Conservation (phyloP, 35 echinoderm and acorn worm genomes). For the Anneissia japonica region DNA sequence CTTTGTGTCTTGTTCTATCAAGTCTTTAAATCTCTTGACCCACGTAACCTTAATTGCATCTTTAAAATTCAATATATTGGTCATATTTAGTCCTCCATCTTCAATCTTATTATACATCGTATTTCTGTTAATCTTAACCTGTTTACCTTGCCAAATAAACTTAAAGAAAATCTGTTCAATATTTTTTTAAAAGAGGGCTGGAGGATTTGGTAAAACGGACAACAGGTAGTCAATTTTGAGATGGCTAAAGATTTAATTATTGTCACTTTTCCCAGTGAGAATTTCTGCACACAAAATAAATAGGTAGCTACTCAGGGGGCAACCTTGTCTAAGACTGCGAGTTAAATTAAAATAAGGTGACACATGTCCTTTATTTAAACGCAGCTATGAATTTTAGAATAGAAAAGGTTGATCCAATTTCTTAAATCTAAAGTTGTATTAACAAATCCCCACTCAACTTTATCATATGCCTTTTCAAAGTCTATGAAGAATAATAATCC, state of each 20-base stretch:
- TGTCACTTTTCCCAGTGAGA: not conserved
- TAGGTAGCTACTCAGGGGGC: slow-evolving; percentile 9
- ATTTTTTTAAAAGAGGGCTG: too few species aligned
- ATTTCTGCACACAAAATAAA: not conserved
- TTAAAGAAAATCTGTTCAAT: too few species aligned
- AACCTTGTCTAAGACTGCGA: not conserved
- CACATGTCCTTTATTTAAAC: slow-evolving; percentile 18
- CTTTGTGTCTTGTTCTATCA: too few species aligned
- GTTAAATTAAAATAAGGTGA: not conserved
- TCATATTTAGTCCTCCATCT: too few species aligned
- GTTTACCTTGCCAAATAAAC: too few species aligned
- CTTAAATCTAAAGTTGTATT: not conserved
- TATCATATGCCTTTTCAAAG: slow-evolving; percentile 39
- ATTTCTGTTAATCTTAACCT: too few species aligned
- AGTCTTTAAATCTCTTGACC: too few species aligned
- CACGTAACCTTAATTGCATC: too few species aligned
- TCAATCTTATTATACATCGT: too few species aligned
- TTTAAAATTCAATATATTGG: too few species aligned
- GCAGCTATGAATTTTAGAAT: not conserved
- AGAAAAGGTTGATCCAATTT: slow-evolving; percentile 3
- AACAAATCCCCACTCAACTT: slow-evolving; percentile 8
- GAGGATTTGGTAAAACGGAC: too few species aligned
- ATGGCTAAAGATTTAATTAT: not conserved
- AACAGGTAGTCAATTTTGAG: not conserved
- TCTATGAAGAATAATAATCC: slow-evolving; percentile 17